These are phyloP conservation scores for Tetraneura akinire DNA, from an alignment of 1,140 invertebrate genomes.

Conservation along the genomic window DNA sequence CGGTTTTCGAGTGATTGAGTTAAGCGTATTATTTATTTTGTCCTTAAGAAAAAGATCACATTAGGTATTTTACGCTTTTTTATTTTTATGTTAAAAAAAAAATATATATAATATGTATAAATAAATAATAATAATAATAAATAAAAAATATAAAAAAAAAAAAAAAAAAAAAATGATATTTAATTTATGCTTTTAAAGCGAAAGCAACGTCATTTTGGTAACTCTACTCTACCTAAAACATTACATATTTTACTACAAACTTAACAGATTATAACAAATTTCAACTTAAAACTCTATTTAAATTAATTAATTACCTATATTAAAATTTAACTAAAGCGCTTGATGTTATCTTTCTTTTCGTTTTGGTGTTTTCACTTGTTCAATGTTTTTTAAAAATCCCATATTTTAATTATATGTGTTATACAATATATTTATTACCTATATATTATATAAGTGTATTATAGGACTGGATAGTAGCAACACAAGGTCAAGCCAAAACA, in stretches of 20 bases:
- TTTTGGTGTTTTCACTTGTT: conserved; percentile 45
- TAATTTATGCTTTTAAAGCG: conserved; percentile 41
- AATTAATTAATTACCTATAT: conserved; percentile 17
- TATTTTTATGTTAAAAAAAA: background rate
- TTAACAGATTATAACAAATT: conserved; percentile 50
- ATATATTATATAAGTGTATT: conserved; percentile 7
- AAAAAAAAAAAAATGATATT: background rate
- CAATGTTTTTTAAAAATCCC: conserved; percentile 37
- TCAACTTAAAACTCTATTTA: conserved; percentile 6
- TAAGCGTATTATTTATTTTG: conserved; percentile 39
- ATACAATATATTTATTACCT: background rate
- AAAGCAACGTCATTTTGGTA: conserved; percentile 51
- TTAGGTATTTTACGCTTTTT: conserved; percentile 36
- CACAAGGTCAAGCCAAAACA: conserved; percentile 29
- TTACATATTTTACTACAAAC: conserved; percentile 32
- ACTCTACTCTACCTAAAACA: conserved; percentile 33
- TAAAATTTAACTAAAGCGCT: conserved; percentile 44
- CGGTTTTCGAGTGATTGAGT: conserved; percentile 44
- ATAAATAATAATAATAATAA: no score
- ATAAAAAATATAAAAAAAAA: no score
- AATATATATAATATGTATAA: no score
- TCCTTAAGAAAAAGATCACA: conserved; percentile 26
- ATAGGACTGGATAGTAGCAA: conserved; percentile 21
- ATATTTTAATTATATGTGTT: conserved; percentile 12
- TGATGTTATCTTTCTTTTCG: conserved; percentile 36